Base-by-base conservation (phyloP, 2,888 invertebrate genomes). In the Ptychoptera albimana region DNA sequence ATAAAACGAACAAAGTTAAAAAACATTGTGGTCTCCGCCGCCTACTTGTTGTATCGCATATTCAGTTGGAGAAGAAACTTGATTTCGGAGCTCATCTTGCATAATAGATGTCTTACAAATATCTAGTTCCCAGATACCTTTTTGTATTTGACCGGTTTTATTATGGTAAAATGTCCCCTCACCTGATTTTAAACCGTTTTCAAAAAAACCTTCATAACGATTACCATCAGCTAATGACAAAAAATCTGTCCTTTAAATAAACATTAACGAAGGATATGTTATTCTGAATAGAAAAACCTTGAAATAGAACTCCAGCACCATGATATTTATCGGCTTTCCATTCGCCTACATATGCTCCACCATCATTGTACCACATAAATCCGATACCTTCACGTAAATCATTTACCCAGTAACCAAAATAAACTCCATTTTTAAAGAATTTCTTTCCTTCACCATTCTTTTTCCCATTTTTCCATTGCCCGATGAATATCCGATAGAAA, bases 381-480 rank as follows among this genome's bases (percentile, higher is more conserved):
- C 64, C 64, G 29, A 58, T 46, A 2, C 64, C 64, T 45, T 57
- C 54, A 0, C 60, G 56, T 12, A 60, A 53, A 51, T 60, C 59
- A 2, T 50, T 43, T 31, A 50, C 44, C 64, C 64, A 64, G 29
- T 53, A 49, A 8, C 62, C 63, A 39, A 57, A 62, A 45, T 61
- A 63, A 2, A 57, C 53, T 2, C 60, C 59, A 45, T 62, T 54
- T 0, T 50, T 32, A 47, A 57, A 61, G 46, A 57, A 59, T 39
- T 61, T 57, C 42, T 63, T 63, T n/a, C 65, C 65, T 47, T 59
- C 59, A 8, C 62, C 65, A 39, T 54, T 55, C 45, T 61, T 62
- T 50, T 54, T 53, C 37, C 57, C 59, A 15, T 59, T 48, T 10
- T 42, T 42, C 63, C 64, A 64, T 12, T 55, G 46, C 0, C 65